Evolutionary conservation across 2,113 vertebrate genomes (phyloP), one percentile per base, ranked within the genome.

Genomic region (Amazona guildingii): DNA sequence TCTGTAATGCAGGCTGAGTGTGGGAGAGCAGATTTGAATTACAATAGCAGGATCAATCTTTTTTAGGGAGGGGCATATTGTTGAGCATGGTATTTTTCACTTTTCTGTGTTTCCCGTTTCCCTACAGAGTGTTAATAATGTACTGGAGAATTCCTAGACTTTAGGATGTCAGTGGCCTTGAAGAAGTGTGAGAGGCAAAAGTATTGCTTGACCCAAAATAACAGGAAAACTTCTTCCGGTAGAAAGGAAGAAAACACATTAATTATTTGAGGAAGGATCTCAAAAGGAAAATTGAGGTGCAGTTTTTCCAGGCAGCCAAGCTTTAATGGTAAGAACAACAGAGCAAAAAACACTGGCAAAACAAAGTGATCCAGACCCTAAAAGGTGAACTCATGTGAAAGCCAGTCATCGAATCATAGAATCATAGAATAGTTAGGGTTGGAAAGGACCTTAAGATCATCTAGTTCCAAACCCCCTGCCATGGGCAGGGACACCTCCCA

Each of bases 231-330:
- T 94, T 39, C 83, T 88, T 76, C 57, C 23, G 6, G 23, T 48
- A 83, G 55, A 88, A 86, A 67, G 37, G 70, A 83, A 90, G 63
- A 84, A 86, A 70, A 52, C 8, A 14, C 14, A 59, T 44, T 73
- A 59, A 67, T 93, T 74, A 82, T 83, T 62, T 95, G 87, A 84
- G 63, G 83, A 73, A 95, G 90, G 70, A 86, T 20, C 74, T 89
- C 55, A 92, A 78, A 88, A 41, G 31, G 82, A 86, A 95, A 95
- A 94, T 24, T 69, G 62, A 68, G 37, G 39, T 73, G 28, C 33
- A 73, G 3, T 88, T 91, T 93, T 95, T 80, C 78, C 51, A 72
- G n/a, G 59, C 41, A 82, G 41, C 16, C 48, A 69, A n/a, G 25
- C 51, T 67, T 54, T 64, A 66, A 75, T 72, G 11, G 25, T 95